Evolutionary conservation across 2,797 vertebrate genomes (phyloP), one percentile per base, ranked within the genome.

Genomic region (Crenuchus spilurus): DNA sequence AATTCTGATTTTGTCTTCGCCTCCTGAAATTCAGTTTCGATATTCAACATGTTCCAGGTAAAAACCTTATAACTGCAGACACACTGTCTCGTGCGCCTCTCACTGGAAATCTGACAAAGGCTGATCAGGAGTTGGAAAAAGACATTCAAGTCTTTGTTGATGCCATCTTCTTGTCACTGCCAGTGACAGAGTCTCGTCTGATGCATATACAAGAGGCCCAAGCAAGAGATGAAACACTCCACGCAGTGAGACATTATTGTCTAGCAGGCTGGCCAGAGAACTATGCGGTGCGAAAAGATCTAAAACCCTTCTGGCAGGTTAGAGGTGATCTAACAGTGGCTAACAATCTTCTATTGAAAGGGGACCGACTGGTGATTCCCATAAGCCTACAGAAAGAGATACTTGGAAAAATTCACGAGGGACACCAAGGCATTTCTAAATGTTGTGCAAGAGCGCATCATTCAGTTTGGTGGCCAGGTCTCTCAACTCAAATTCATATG

Each of bases 281-380:
- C 35, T 10, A n/a, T 10, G 28, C 2, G 4, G 18, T 76, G 14
- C 3, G 13, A 24, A 20, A 7, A 49, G 52, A 55, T 4, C 6
- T 55, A 1, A 61, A 35, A 2, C 54, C 6, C 0, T 67, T 33
- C 22, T 72, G 73, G 54, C 61, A 62, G 9, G 51, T 33, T 14
- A 72, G 46, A 55, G 22, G 22, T 20, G 42, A 76, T 0, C 42
- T 81, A 1, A 22, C 44, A 1, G 0, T 67, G 1, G 64, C 30
- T 24, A 37, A 54, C 0, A 30, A 26, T 13, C 42, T 84, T 22
- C 77, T 83, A 0, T 48, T 81, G 54, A 84, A 78, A 72, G 75
- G 62, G 14, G 49, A 72, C 1, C 75, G 76, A 74, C 35, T 77
- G 13, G 62, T 80, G 1, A 78, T 75, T 6, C 77, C 66, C n/a